phyloP scores from a whole-genome alignment of 2,797 vertebrate genomes.

The Amblyraja radiata region DNA sequence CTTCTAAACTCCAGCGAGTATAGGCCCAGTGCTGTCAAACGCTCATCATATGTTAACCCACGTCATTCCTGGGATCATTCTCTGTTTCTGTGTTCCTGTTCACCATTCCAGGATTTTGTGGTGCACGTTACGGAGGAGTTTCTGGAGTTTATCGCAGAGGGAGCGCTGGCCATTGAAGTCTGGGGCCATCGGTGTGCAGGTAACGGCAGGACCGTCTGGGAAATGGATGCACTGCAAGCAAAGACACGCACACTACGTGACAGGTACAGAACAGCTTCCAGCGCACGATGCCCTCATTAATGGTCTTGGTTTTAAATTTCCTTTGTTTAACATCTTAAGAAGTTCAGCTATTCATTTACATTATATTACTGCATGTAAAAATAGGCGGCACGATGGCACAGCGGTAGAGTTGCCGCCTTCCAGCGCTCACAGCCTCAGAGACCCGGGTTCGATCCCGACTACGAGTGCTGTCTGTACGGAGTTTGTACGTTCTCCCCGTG shows the following conservation, averaged over 20 bases:
- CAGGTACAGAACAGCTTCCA: conserved; percentile 61
- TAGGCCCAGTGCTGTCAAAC: too few relatives aligned
- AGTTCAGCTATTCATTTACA: not conserved
- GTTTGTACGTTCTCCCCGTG: too few relatives aligned
- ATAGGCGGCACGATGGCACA: too few relatives aligned
- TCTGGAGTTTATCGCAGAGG: conserved; percentile 92
- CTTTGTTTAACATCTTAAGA: not conserved
- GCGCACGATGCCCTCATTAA: not conserved
- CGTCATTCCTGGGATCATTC: too few relatives aligned
- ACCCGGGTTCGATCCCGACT: too few relatives aligned
- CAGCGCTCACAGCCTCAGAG: too few relatives aligned
- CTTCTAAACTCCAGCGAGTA: too few relatives aligned
- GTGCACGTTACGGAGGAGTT: conserved; percentile 90
- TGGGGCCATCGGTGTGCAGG: conserved; percentile 94
- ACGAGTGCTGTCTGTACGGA: too few relatives aligned
- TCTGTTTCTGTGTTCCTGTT: not conserved
- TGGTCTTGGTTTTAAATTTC: not conserved
- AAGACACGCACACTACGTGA: conserved; percentile 84
- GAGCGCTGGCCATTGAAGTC: conserved; percentile 88
- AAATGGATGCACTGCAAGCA: conserved; percentile 81
- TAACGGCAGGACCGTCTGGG: conserved; percentile 78
- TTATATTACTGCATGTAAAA: too few relatives aligned
- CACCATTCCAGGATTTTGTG: conserved; percentile 71
- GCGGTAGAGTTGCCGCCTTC: too few relatives aligned
- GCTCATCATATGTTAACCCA: too few relatives aligned